These are phyloP conservation scores for Ladona fulva DNA, from an alignment of 1,140 invertebrate species.

Conservation along the genomic window DNA sequence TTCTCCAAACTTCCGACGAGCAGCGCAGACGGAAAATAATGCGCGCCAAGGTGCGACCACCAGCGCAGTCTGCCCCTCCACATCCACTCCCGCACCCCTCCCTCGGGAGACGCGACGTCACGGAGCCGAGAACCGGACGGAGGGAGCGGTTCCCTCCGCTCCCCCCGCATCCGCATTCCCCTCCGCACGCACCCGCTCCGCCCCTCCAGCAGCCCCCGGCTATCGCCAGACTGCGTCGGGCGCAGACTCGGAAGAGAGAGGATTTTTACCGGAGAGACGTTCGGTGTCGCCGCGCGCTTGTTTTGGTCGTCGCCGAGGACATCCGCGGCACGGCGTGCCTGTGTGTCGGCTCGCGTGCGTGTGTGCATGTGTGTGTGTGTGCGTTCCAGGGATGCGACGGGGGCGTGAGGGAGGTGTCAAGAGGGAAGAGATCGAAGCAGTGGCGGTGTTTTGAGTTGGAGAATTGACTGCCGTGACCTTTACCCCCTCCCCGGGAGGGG, in stretches of 20 bases:
- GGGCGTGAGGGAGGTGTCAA: background rate
- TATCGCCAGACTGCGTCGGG: background rate
- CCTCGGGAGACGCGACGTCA: background rate
- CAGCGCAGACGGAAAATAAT: no score
- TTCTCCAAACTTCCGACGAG: background rate
- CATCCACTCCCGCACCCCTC: background rate
- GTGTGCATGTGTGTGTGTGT: background rate
- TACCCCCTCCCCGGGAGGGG: conserved; percentile 25
- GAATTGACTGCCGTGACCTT: conserved; percentile 21
- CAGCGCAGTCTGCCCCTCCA: background rate
- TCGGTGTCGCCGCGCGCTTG: background rate
- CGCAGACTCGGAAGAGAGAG: background rate
- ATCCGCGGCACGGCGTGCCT: background rate
- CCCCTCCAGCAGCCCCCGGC: background rate
- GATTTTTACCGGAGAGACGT: background rate
- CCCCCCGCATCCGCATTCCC: background rate
- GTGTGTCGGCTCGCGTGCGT: background rate
- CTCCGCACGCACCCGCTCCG: background rate
- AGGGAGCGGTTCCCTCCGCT: background rate
- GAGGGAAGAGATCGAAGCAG: conserved; percentile 22
- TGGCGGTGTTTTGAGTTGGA: conserved; percentile 15
- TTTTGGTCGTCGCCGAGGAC: background rate
- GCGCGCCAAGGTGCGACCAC: no score
- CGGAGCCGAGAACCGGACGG: no score
- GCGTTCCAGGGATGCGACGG: background rate